Base-by-base conservation (phyloP, 2,113 vertebrate genomes). In the Willisornis vidua region DNA sequence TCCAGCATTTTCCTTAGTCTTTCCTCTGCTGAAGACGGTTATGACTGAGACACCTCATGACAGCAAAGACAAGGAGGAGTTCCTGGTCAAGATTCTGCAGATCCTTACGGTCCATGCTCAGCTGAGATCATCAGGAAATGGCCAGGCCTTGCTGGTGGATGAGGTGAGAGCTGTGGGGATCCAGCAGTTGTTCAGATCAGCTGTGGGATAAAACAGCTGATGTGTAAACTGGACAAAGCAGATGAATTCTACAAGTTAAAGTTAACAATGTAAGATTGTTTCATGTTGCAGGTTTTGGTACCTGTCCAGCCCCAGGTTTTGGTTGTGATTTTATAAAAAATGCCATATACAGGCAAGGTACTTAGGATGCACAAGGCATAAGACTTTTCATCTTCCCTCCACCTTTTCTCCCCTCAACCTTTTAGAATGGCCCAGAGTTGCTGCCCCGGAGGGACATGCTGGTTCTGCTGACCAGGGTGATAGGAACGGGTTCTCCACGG, bases 391-490 rank as follows among this genome's bases (percentile, higher is more conserved):
- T 61, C 31, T 12, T n/a, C 8, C 5, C 6, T 46, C 13, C 3
- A 1, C 43, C 51, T 87, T 59, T 66, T 86, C 46, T 63, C 19
- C 1, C 66, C 43, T 6, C 67, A 61, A 89, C 31, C 24, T 90
- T 86, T 86, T 93, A 99, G 99, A 98, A 98, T 5, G 99, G 99
- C 28, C 99, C 99, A 1, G 99, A 99, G 91, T 90, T 99, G 90
- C 98, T 99, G 68, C 99, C 99, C 52, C 99, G 99, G 9, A 98
- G 98, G 85, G 98, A 98, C 94, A 99, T 99, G 99, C 96, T 99
- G 80, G n/a, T 98, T 78, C 97, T 99, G 12, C 98, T 99, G 77
- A 99, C 98, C 9, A 98, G 97, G 88, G 96, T 99, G 55, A 99
- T 99, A 37, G 98, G 98, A 68, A 99, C 98, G 0, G 98, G 99